Conservation (phyloP, 2,113 vertebrate genomes). For the Gobius niger region DNA sequence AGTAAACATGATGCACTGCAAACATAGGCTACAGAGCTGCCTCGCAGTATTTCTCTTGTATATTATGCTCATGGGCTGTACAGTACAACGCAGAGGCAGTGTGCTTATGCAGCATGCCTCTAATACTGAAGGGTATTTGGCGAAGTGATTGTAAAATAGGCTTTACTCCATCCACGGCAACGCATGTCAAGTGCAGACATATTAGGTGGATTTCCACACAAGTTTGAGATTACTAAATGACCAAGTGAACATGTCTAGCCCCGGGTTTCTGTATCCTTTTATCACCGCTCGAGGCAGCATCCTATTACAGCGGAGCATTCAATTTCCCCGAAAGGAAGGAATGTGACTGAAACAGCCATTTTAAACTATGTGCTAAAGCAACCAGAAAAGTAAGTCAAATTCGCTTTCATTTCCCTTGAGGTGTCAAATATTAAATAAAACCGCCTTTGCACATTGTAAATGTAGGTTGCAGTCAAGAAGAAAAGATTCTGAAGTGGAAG, state of each 20-base stretch:
- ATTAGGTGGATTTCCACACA: slow-evolving; percentile 2
- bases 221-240: slow-evolving; percentile 5
- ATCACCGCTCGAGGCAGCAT: slow-evolving; percentile 9
- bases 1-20: not conserved
- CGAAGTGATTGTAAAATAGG: slow-evolving; percentile 18
- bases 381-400: slow-evolving; percentile 4
- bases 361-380: not conserved
- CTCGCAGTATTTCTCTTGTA: slow-evolving; percentile 15
- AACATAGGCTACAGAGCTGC: not conserved
- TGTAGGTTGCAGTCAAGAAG: not conserved
- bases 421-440: slow-evolving; percentile 1
- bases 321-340: not conserved
- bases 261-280: slow-evolving; percentile 12
- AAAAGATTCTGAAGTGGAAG: not conserved
- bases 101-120: slow-evolving; percentile 23
- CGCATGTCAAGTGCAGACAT: slow-evolving; percentile 8
- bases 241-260: not conserved
- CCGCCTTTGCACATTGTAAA: not conserved
- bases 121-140: slow-evolving; percentile 14
- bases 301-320: slow-evolving; percentile 5
- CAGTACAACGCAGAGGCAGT: not conserved
- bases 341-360: not conserved
- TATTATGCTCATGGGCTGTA: slow-evolving; percentile 10
- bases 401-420: not conserved
- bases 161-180: slow-evolving; percentile 3